Evolutionary conservation across 1,140 invertebrate species (phyloP), one percentile per base, ranked within the genome.

Genomic region (Paralvinella palmiformis): DNA sequence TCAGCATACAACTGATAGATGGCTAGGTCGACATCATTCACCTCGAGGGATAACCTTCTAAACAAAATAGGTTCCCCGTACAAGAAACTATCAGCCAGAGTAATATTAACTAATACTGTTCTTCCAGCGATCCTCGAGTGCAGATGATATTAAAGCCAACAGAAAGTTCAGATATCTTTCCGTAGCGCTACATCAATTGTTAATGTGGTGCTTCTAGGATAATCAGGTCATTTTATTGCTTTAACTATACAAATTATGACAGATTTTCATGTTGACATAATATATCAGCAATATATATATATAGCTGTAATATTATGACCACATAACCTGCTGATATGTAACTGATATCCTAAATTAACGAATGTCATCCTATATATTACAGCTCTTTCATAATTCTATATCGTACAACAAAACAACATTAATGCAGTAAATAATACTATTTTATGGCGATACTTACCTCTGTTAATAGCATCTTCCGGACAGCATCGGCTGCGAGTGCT

Each of bases 391-490:
- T n/a, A 7, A 52, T 17, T 52, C 15, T 17, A 20, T 29, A 1
- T 0, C 48, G 24, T n/a, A n/a, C n/a, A n/a, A n/a, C 48, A 3
- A 20, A 13, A 52, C n/a, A 52, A 4, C 2, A 3, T 7, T 52
- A 27, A 3, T 52, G n/a, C 0, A 52, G 13, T 22, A 22, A 24
- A 4, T 20, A 27, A 27, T 29, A 52, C 13, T 27, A 1, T 52
- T 0, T 5, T 2, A 0, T 27, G n/a, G 24, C 27, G 3, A 31
- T n/a, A 52, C 59, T 75, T 78, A 88, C 88, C 78, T 88, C 88
- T 22, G 93, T 89, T 5, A 87, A 79, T 1, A 92, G 81, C 67
- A 86, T 86, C 57, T 85, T 84, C 60, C 88, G 84, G 1, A 90
- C 79, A 20, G 86, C 85, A 77, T 94, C 92, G 20, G 88, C 89